phyloP scores from a whole-genome alignment of 2,888 invertebrate genomes.

The Marronus borbonicus region DNA sequence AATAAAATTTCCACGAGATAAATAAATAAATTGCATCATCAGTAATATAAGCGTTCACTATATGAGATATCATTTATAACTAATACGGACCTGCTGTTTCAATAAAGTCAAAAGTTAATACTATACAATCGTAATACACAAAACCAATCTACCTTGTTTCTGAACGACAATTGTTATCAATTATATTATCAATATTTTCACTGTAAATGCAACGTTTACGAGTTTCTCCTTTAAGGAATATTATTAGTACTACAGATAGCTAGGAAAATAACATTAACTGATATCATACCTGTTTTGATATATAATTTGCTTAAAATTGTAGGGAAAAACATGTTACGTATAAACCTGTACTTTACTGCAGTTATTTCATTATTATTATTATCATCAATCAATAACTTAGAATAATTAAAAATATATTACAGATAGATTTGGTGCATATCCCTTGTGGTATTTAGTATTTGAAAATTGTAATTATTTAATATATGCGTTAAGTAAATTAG shows the following conservation, averaged over 20 bases:
- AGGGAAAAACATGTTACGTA: no score
- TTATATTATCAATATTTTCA: constrained; percentile 14
- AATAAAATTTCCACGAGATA: constrained; percentile 70
- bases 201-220: constrained; percentile 31
- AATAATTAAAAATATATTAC: background rate
- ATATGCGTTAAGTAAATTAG: background rate
- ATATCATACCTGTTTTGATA: no score
- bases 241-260: constrained; percentile 18
- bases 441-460: background rate
- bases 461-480: background rate
- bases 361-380: no score
- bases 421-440: constrained; percentile 1
- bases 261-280: constrained; percentile 13
- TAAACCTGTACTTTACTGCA: no score
- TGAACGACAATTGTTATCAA: background rate
- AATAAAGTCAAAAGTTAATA: constrained; percentile 35
- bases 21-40: constrained; percentile 69
- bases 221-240: background rate
- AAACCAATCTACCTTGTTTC: constrained; percentile 13
- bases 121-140: constrained; percentile 27
- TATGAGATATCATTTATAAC: constrained; percentile 62
- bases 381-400: background rate
- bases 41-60: constrained; percentile 66
- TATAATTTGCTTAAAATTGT: background rate
- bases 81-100: constrained; percentile 47